These are phyloP conservation scores for Liopterus haemorrhoidalis DNA, from an alignment of 2,888 invertebrate genomes.

Conservation along the genomic window DNA sequence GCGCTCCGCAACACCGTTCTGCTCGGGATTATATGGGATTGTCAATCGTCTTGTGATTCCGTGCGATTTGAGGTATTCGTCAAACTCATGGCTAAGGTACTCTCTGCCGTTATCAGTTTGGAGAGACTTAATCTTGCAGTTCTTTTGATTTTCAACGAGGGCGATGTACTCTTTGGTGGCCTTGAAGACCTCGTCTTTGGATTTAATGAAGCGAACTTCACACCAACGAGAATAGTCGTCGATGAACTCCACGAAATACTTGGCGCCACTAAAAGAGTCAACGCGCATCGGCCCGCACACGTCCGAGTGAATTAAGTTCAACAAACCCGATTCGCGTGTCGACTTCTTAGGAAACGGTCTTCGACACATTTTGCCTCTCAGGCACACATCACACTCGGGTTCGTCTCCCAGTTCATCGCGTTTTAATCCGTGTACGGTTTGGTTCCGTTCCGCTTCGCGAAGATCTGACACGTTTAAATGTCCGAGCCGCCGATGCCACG, in stretches of 20 bases:
- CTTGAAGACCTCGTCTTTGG: too few relatives aligned
- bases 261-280: too few relatives aligned
- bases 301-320: too few relatives aligned
- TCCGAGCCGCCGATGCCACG: constrained; percentile 5
- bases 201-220: constrained; percentile 10
- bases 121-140: constrained; percentile 22
- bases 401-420: too few relatives aligned
- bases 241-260: constrained; percentile 31
- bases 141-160: constrained; percentile 9
- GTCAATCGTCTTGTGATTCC: constrained; percentile 29
- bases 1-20: constrained; percentile 29
- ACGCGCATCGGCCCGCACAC: too few relatives aligned
- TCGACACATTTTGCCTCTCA: too few relatives aligned
- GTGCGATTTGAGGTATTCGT: constrained; percentile 19
- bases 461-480: constrained; percentile 3
- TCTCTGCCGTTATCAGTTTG: constrained; percentile 31
- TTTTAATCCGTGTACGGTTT: neutral
- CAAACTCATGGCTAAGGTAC: constrained; percentile 25
- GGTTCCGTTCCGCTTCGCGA: neutral
- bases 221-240: constrained; percentile 21
- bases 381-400: too few relatives aligned
- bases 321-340: too few relatives aligned
- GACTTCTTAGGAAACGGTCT: too few relatives aligned
- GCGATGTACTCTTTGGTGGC: constrained; percentile 1
- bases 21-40: constrained; percentile 26